phyloP scores from a whole-genome alignment of 2,113 vertebrate species.

The Gyps fulvus region DNA sequence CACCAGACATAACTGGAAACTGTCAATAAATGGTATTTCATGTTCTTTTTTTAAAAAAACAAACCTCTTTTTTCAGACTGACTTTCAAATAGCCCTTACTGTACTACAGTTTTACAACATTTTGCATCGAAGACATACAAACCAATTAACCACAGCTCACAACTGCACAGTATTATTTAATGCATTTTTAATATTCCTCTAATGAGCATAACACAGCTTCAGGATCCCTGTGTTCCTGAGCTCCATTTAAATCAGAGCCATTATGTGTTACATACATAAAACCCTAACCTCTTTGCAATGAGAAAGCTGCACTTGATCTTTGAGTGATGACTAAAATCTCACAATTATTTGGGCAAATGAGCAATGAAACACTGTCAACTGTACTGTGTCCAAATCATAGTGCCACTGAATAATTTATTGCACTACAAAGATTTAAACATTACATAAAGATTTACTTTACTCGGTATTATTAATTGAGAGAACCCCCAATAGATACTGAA shows the following conservation, averaged over 20 bases:
- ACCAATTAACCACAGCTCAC: background rate
- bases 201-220: background rate
- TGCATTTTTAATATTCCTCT: background rate
- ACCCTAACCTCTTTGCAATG: background rate
- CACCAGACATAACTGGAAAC: background rate
- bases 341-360: slow-evolving; percentile 56
- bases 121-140: background rate
- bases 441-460: background rate
- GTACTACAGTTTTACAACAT: background rate
- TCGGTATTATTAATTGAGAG: background rate
- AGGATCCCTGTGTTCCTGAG: background rate
- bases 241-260: background rate
- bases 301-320: slow-evolving; percentile 23
- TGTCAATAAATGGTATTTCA: background rate
- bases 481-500: background rate
- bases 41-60: background rate
- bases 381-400: background rate
- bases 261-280: background rate
- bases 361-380: slow-evolving; percentile 32
- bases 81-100: background rate
- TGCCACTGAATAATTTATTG: slow-evolving; percentile 28
- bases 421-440: background rate
- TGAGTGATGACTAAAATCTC: slow-evolving; percentile 29
- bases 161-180: background rate
- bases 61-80: background rate